Conservation (phyloP, 2,888 invertebrate genomes). For the Argynnis bischoffii region DNA sequence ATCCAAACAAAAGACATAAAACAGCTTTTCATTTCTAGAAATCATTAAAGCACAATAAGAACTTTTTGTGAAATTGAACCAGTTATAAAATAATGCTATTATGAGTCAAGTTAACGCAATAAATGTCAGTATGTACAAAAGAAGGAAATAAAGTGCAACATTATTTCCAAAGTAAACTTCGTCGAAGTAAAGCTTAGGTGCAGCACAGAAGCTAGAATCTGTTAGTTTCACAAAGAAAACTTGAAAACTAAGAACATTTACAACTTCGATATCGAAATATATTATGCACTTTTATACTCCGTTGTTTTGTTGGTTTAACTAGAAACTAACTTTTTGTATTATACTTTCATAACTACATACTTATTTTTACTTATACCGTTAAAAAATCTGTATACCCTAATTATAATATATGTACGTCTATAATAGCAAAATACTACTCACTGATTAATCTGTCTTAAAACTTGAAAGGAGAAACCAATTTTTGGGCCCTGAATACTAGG, state of each 20-base stretch:
- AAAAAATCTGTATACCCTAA: too few species aligned
- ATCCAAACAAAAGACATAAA: neutral
- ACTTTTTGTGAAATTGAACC: neutral
- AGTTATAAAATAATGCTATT: constrained; percentile 2
- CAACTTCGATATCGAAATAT: constrained; percentile 42
- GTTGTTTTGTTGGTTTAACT: constrained; percentile 28
- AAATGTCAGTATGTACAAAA: constrained; percentile 22
- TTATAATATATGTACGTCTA: too few species aligned
- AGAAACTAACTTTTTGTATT: constrained; percentile 21
- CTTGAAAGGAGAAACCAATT: too few species aligned
- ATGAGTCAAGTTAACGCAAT: constrained; percentile 7
- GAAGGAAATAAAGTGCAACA: constrained; percentile 20
- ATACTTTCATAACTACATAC: constrained; percentile 4
- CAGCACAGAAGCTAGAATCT: constrained; percentile 36
- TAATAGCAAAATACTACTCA: too few species aligned
- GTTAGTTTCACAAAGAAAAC: constrained; percentile 39
- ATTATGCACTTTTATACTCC: constrained; percentile 38
- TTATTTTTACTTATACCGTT: neutral
- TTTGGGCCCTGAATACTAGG: too few species aligned
- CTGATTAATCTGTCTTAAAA: too few species aligned
- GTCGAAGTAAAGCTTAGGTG: constrained; percentile 32
- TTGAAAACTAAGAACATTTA: constrained; percentile 40
- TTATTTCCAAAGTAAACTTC: constrained; percentile 34
- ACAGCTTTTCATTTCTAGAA: neutral
- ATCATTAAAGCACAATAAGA: neutral